Evolutionary conservation across 2,888 invertebrate species (phyloP).

Genomic region (Zonitis immaculata): DNA sequence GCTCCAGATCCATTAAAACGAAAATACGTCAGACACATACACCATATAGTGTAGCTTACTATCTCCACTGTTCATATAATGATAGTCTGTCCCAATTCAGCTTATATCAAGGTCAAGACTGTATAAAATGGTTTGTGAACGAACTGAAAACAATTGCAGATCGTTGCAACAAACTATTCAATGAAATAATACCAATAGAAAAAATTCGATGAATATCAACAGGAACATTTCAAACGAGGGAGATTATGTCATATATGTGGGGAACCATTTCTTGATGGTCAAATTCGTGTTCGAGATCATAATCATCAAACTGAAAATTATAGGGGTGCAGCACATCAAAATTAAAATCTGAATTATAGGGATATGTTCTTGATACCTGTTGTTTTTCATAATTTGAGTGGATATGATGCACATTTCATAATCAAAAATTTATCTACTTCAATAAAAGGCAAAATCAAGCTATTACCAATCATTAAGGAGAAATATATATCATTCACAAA

Average conservation of each 20-base stretch:
- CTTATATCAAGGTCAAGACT: conserved; percentile 16
- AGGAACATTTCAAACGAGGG: neutral
- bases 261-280: conserved; percentile 8
- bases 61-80: conserved; percentile 26
- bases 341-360: conserved; percentile 37
- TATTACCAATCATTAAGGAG: conserved; percentile 37
- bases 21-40: conserved; percentile 22
- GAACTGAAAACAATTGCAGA: neutral
- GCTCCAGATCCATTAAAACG: conserved; percentile 6
- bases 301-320: conserved; percentile 32
- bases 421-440: conserved; percentile 26
- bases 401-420: conserved; percentile 35
- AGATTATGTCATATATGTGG: conserved; percentile 25
- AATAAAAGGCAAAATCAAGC: conserved; percentile 20
- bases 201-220: neutral
- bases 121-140: conserved; percentile 15
- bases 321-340: conserved; percentile 29
- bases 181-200: neutral
- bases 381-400: conserved; percentile 35
- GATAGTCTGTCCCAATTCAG: conserved; percentile 14
- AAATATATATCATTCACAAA: neutral
- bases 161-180: neutral
- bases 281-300: conserved; percentile 31
- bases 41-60: conserved; percentile 24
- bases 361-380: conserved; percentile 32